phyloP scores from a whole-genome alignment of 2,888 invertebrate species.

The Macrostomum cliftonense region DNA sequence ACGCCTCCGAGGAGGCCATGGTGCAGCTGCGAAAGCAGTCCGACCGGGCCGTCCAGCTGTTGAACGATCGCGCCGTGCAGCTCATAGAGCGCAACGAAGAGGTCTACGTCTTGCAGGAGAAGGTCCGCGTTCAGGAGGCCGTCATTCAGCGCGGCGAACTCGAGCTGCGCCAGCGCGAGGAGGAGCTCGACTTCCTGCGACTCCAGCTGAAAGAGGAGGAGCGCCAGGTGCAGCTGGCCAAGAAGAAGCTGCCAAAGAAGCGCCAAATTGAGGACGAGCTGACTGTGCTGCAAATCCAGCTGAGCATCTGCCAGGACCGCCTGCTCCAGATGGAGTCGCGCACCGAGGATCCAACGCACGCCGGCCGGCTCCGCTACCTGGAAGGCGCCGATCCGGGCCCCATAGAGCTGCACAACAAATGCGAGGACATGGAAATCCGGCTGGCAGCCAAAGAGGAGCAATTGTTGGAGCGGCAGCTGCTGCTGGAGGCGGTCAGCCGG shows the following conservation, averaged over 20 bases:
- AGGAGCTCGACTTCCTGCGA: constrained; percentile 32
- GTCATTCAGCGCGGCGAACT: constrained; percentile 35
- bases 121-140: constrained; percentile 35
- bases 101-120: constrained; percentile 36
- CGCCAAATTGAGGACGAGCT: constrained; percentile 26
- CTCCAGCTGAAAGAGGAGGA: constrained; percentile 30
- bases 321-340: constrained; percentile 32
- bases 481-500: constrained; percentile 32
- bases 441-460: constrained; percentile 34
- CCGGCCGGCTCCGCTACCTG: constrained; percentile 26
- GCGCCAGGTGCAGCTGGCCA: constrained; percentile 23
- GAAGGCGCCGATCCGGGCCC: constrained; percentile 31
- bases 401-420: constrained; percentile 27
- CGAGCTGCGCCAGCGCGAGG: constrained; percentile 30
- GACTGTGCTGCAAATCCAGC: constrained; percentile 31
- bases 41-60: constrained; percentile 30
- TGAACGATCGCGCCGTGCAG: constrained; percentile 35
- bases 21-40: constrained; percentile 32
- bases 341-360: constrained; percentile 31
- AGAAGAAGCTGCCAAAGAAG: constrained; percentile 27
- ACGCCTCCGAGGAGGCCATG: constrained; percentile 35
- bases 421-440: constrained; percentile 33
- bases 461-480: constrained; percentile 33
- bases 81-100: constrained; percentile 36
- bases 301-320: constrained; percentile 32